Conservation (phyloP, 2,113 vertebrate genomes). For the Ictalurus punctatus region DNA sequence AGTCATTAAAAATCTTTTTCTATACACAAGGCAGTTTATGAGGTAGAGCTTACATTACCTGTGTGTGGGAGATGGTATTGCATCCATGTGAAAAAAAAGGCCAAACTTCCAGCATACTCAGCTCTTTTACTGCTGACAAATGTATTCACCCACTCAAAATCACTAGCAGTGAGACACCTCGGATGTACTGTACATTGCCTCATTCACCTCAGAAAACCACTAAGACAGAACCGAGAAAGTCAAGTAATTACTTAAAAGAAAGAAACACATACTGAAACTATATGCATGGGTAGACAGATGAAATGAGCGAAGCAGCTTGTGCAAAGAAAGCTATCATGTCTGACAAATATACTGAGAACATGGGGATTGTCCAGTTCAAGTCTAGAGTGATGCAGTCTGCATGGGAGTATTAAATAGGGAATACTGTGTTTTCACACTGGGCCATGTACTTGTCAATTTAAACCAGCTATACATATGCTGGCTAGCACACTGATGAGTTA, state of each 20-base stretch:
- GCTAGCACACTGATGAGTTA: conserved; percentile 5
- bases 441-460: not conserved
- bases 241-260: not conserved
- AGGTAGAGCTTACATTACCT: conserved; percentile 5
- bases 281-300: conserved; percentile 17
- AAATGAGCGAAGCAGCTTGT: not conserved
- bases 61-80: conserved; percentile 13
- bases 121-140: conserved; percentile 3
- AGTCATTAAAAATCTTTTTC: no score
- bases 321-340: not conserved
- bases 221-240: not conserved
- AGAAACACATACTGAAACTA: not conserved
- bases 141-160: not conserved
- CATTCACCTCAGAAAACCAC: not conserved
- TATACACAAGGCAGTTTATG: conserved; percentile 1
- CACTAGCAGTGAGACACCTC: not conserved
- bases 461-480: conserved; percentile 20
- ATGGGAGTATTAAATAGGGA: not conserved
- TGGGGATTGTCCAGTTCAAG: not conserved
- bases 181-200: not conserved
- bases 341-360: not conserved
- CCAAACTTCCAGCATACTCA: not conserved
- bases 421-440: conserved; percentile 1
- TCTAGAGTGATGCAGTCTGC: not conserved
- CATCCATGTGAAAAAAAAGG: conserved; percentile 4